A percentile compares a stretch with the other conserved stretches of the same genome.
Evolutionary conservation across 2,113 vertebrate species (phyloP).

Genomic region (Prietella phreatophila): DNA sequence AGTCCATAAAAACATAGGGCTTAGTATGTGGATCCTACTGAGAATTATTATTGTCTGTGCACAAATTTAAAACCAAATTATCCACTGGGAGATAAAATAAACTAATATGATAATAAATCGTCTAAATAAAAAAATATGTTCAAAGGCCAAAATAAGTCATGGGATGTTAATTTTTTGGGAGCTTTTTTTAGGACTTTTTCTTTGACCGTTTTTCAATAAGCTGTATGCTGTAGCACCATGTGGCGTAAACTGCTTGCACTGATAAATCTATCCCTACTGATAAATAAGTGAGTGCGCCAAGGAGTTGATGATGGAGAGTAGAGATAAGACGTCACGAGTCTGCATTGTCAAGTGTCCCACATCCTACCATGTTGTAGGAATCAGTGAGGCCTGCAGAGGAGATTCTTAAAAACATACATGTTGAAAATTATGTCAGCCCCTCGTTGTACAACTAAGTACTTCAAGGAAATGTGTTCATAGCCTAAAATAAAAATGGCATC

Average conservation of each 20-base stretch:
- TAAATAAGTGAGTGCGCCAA: constrained; percentile 12
- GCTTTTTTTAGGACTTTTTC: background rate
- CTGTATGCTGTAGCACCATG: background rate
- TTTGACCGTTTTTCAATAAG: background rate
- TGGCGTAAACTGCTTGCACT: background rate
- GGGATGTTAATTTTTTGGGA: background rate
- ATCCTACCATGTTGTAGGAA: constrained; percentile 6
- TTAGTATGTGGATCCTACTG: background rate
- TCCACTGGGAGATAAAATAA: background rate
- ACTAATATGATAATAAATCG: background rate
- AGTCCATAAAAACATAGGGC: background rate
- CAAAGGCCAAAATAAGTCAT: background rate
- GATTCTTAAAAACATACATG: background rate
- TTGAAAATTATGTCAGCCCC: background rate
- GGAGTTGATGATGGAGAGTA: background rate
- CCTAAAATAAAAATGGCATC: background rate
- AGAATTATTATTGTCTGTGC: background rate
- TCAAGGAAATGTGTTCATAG: background rate
- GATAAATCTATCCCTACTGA: background rate
- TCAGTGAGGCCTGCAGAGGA: background rate
- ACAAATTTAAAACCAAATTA: constrained; percentile 27
- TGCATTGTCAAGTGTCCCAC: background rate
- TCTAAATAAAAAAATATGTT: background rate
- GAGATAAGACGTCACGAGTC: constrained; percentile 5
- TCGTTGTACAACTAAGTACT: background rate